Evolutionary conservation across 2,113 vertebrate genomes (phyloP).

Genomic region (Oryzias javanicus): DNA sequence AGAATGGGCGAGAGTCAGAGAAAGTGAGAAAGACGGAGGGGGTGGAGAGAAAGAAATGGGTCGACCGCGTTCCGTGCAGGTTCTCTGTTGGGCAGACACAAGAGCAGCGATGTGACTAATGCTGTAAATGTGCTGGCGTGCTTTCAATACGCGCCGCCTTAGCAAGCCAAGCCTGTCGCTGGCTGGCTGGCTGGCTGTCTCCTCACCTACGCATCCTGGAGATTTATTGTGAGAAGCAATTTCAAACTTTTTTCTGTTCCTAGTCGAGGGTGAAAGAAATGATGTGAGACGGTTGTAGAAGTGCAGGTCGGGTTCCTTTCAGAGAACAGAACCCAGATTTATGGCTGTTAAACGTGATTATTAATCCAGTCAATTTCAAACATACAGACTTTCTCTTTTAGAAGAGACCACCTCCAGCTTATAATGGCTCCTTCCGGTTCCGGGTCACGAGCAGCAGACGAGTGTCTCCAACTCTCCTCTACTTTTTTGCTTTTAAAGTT

Average conservation of each 20-base stretch:
- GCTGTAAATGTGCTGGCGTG: slow-evolving; percentile 59
- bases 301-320: background rate
- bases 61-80: slow-evolving; percentile 49
- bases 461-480: no score
- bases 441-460: no score
- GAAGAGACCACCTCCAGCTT: no score
- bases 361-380: no score
- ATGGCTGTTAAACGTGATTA: no score
- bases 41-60: slow-evolving; percentile 46
- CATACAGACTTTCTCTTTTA: no score
- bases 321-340: background rate
- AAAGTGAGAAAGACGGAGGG: slow-evolving; percentile 14
- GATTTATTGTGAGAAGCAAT: slow-evolving; percentile 51
- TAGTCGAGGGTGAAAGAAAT: slow-evolving; percentile 9
- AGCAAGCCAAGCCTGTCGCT: slow-evolving; percentile 36
- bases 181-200: slow-evolving; percentile 37
- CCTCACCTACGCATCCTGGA: slow-evolving; percentile 42
- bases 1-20: slow-evolving; percentile 50
- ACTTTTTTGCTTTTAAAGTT: no score
- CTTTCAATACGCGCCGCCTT: slow-evolving; percentile 40
- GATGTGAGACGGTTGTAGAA: background rate
- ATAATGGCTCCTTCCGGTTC: no score
- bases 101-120: slow-evolving; percentile 67
- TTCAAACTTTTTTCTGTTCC: slow-evolving; percentile 42
- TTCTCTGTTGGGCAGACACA: slow-evolving; percentile 56